Conservation (phyloP, 53 echinoderm and acorn worm genomes). For the Crossaster papposus region DNA sequence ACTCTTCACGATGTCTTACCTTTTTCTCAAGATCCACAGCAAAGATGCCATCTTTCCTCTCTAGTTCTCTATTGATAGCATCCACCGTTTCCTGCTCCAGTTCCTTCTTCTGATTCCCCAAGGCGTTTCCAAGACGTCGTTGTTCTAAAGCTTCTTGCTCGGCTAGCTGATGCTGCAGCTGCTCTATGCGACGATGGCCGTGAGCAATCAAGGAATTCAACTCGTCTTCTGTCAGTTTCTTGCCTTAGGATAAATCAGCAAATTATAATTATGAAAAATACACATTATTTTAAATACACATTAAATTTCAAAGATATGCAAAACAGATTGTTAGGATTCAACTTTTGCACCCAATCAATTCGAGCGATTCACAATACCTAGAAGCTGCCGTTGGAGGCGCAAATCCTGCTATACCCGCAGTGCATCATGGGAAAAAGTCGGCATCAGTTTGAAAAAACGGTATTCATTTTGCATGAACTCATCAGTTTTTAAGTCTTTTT, state of each 20-base stretch:
- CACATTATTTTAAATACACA: no score
- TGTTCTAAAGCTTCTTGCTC: slow-evolving; percentile 92
- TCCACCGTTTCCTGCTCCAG: slow-evolving; percentile 69
- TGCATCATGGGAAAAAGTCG: no score
- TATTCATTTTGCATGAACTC: no score
- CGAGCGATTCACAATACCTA: no score
- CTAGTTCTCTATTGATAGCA: slow-evolving; percentile 72
- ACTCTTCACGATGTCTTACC: slow-evolving; percentile 40
- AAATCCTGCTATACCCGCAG: no score
- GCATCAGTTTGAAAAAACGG: no score
- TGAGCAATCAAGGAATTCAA: slow-evolving; percentile 94
- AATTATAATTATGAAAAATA: neutral
- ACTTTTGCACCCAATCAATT: no score
- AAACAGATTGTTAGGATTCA: no score
- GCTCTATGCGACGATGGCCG: slow-evolving; percentile 88
- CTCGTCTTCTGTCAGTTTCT: slow-evolving; percentile 89
- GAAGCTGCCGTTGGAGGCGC: no score
- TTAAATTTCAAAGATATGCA: no score
- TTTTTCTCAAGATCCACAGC: slow-evolving; percentile 77
- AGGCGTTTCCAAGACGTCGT: slow-evolving; percentile 66
- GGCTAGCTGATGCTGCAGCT: slow-evolving; percentile 87
- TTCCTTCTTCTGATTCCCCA: slow-evolving; percentile 72
- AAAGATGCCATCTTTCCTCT: slow-evolving; percentile 74
- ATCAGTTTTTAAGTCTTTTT: no score
- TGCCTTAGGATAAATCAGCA: slow-evolving; percentile 49